phyloP scores from a whole-genome alignment of 1,140 invertebrate species.

The Helicoverpa zea region DNA sequence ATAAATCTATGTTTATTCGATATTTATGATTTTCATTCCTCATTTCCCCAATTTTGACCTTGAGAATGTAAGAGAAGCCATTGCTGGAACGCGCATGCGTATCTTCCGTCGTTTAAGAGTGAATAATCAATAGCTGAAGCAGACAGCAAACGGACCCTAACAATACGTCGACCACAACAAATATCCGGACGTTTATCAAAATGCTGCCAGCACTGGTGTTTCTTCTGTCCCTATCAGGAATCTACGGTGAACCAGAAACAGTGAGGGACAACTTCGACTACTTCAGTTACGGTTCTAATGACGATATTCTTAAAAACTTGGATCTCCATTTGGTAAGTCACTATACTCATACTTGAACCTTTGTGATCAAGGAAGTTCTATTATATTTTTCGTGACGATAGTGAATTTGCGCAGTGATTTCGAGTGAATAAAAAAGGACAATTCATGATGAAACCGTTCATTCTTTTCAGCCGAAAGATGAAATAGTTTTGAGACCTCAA shows the following conservation, averaged over 20 bases:
- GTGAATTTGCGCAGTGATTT: not conserved
- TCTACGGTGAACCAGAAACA: slow-evolving; percentile 80
- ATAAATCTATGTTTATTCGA: slow-evolving; percentile 69
- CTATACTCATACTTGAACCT: not conserved
- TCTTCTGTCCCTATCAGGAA: slow-evolving; percentile 60
- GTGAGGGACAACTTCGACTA: slow-evolving; percentile 82
- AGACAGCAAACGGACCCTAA: slow-evolving; percentile 59
- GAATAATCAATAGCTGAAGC: slow-evolving; percentile 76
- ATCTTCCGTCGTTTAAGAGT: slow-evolving; percentile 45
- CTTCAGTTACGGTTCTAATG: slow-evolving; percentile 77
- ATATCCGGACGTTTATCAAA: slow-evolving; percentile 58
- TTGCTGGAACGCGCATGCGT: slow-evolving; percentile 75
- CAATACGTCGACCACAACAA: slow-evolving; percentile 68
- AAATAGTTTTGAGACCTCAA: slow-evolving; percentile 85
- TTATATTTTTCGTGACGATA: not conserved
- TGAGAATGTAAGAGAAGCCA: slow-evolving; percentile 58
- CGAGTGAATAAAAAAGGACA: not conserved
- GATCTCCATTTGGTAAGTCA: slow-evolving; percentile 75
- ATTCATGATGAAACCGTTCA: not conserved
- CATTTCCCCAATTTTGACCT: slow-evolving; percentile 62
- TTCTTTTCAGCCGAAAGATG: slow-evolving; percentile 79
- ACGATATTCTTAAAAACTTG: slow-evolving; percentile 75
- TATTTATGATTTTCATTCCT: slow-evolving; percentile 60
- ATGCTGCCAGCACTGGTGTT: slow-evolving; percentile 73
- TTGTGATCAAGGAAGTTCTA: not conserved